Base-by-base conservation (phyloP, 1,140 invertebrate genomes). In the Listronotus oregonensis region DNA sequence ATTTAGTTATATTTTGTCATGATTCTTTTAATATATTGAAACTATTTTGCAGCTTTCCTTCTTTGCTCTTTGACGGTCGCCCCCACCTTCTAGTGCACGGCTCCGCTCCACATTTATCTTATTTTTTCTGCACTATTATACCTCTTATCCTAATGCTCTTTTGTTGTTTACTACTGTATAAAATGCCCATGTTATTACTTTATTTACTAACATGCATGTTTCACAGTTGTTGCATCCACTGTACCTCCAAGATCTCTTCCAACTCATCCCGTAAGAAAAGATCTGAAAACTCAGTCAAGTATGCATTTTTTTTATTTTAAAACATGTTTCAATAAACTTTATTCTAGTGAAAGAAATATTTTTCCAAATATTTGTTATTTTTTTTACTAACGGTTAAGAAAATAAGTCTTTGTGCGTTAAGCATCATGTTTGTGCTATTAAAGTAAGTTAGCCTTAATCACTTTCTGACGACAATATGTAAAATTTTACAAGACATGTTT, bases 231-330 rank as follows among this genome's bases (percentile, higher is more conserved):
- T 59, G 21, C 57, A 49, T 68, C 59, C 61, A 68, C 69, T 69
- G 68, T 74, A 57, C 66, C 69, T 66, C 60, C 68, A 72, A 67
- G 71, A 58, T 64, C 68, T 66, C 55, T 69, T 68, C 71, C 67
- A 75, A 78, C 68, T 70, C 71, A 63, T 74, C 75, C 59, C 76
- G 76, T 64, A 70, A 75, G 73, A 78, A 79, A 74, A 72, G 76
- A 76, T 57, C 64, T 70, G 51, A 78, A 79, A 73, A 71, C 75
- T 51, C 73, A 75, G 64, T 79, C 78, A 79, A 79, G 79, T 80
- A 79, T 73, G 78, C 73, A 73, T 67, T 58, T 69, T 70, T 49
- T 64, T 61, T 63, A 6, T 60, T 12, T 62, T 54, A 34, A 37
- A 39, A 66, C 3, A 57, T 50, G 17, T 12, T 3, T 27, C 21